Conservation (phyloP, 2,113 vertebrate genomes). For the Cottus gobio region DNA sequence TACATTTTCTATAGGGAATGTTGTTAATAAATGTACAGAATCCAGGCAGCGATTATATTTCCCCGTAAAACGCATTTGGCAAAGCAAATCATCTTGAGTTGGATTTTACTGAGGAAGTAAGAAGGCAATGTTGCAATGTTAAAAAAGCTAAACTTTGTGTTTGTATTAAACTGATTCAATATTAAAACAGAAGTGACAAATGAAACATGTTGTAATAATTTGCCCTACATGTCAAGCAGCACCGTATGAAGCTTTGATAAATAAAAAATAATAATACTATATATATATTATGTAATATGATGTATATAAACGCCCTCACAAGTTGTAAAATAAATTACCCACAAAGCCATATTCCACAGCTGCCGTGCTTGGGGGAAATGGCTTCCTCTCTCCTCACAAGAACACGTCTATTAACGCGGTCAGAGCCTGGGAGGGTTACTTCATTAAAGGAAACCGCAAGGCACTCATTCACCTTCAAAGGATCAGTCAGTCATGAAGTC, state of each 20-base stretch:
- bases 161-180: neutral
- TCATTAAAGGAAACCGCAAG: slow-evolving; percentile 39
- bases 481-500: slow-evolving; percentile 13
- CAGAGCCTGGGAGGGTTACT: slow-evolving; percentile 11
- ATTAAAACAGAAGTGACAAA: neutral
- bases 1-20: neutral
- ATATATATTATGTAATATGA: no score
- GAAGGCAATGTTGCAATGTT: neutral
- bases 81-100: neutral
- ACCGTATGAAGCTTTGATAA: slow-evolving; percentile 2
- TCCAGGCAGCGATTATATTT: neutral
- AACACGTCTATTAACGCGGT: slow-evolving; percentile 31
- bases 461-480: slow-evolving; percentile 45
- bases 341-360: slow-evolving; percentile 17
- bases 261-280: neutral
- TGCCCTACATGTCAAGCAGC: neutral
- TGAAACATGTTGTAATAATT: neutral
- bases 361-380: slow-evolving; percentile 36
- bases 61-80: neutral
- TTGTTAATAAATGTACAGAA: neutral
- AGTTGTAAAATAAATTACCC: slow-evolving; percentile 5
- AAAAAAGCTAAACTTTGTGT: no score
- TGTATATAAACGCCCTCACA: neutral
- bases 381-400: slow-evolving; percentile 20
- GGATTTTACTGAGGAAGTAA: neutral